phyloP scores from a whole-genome alignment of 1,140 invertebrate species.

The Drosophila ohnishii region DNA sequence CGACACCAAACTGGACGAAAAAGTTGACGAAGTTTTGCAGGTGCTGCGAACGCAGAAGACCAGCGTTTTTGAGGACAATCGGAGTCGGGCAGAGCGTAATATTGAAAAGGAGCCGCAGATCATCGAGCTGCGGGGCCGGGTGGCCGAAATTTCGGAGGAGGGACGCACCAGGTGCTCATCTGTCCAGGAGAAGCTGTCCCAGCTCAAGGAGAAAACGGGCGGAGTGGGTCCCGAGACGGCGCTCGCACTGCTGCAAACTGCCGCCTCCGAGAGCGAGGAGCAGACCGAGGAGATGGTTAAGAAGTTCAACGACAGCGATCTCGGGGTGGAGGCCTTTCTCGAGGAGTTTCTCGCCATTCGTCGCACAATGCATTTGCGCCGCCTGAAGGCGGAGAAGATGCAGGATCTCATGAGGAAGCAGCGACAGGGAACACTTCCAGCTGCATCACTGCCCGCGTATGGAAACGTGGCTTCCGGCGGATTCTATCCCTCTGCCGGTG shows the following conservation, averaged over 20 bases:
- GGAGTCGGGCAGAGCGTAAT: conserved; percentile 93
- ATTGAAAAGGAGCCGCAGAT: conserved; percentile 91
- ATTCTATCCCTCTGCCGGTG: conserved; percentile 59
- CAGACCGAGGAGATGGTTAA: conserved; percentile 91
- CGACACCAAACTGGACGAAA: conserved; percentile 91
- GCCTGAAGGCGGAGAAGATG: conserved; percentile 95
- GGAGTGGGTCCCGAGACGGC: conserved; percentile 91
- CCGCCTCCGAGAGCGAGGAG: conserved; percentile 94
- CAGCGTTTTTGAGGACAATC: conserved; percentile 92
- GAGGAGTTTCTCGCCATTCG: conserved; percentile 89
- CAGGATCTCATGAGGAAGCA: conserved; percentile 87
- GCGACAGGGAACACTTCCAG: conserved; percentile 30
- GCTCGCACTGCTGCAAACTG: conserved; percentile 91
- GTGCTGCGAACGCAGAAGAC: conserved; percentile 92
- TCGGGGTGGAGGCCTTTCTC: conserved; percentile 90
- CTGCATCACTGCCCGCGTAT: conserved; percentile 47
- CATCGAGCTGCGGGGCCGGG: conserved; percentile 87
- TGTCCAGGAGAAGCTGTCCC: conserved; percentile 88
- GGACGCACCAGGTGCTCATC: conserved; percentile 87
- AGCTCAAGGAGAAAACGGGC: conserved; percentile 88
- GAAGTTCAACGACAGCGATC: conserved; percentile 89
- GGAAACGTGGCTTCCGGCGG: conserved; percentile 52
- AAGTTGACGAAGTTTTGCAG: conserved; percentile 89
- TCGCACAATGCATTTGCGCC: conserved; percentile 90
- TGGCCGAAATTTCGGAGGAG: conserved; percentile 88